These are phyloP conservation scores for Hydrochoerus hydrochaeris DNA, from an alignment of 2,113 vertebrate species.

Conservation along the genomic window DNA sequence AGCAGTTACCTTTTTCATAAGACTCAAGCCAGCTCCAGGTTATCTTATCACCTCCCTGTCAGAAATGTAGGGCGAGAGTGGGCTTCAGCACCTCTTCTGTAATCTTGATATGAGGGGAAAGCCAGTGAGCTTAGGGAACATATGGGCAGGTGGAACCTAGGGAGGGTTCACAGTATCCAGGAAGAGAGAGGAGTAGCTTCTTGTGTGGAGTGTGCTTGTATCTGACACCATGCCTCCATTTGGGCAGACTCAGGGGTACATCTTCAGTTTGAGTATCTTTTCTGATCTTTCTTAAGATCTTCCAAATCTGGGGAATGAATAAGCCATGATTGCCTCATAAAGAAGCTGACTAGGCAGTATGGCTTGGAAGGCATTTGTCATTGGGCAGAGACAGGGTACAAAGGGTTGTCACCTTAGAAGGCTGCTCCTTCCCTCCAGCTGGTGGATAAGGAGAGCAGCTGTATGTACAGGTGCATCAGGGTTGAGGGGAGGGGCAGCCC, in stretches of 20 bases:
- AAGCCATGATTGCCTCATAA: background rate
- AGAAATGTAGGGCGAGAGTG: background rate
- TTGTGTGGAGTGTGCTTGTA: background rate
- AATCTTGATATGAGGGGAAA: background rate
- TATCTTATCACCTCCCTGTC: background rate
- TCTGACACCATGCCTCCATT: constrained; percentile 31
- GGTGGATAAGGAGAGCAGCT: background rate
- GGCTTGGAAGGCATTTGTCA: background rate
- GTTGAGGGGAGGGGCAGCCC: background rate
- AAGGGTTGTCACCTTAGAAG: background rate
- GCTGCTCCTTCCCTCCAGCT: background rate
- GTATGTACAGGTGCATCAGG: background rate
- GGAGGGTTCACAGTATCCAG: background rate
- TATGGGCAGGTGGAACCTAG: constrained; percentile 2
- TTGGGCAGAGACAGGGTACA: background rate
- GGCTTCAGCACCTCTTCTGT: constrained; percentile 22
- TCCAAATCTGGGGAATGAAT: constrained; percentile 51
- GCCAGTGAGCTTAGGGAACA: background rate
- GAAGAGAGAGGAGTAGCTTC: background rate
- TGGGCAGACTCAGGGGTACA: background rate
- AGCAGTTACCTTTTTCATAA: background rate
- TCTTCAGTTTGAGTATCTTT: constrained; percentile 24
- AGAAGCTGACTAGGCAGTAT: background rate
- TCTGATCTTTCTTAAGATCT: constrained; percentile 43
- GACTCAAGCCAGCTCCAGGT: background rate